Conservation (phyloP, 2,797 vertebrate genomes). For the Novumbra hubbsi region DNA sequence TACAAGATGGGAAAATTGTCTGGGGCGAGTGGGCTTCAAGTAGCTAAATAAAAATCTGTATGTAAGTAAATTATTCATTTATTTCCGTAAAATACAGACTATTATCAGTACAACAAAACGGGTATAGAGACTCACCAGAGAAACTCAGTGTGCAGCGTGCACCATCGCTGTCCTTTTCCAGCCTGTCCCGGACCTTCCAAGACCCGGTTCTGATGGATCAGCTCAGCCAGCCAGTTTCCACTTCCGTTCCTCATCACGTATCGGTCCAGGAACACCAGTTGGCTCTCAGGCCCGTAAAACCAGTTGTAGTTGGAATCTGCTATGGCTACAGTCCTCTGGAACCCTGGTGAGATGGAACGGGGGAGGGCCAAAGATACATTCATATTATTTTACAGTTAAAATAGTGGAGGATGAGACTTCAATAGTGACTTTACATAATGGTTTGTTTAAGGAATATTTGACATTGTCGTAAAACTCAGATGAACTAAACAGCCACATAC, state of each 20-base stretch:
- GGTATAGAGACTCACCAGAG: slow-evolving; percentile 82
- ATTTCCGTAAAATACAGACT: neutral
- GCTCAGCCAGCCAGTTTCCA: slow-evolving; percentile 94
- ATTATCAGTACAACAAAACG: neutral
- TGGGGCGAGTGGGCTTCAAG: no score
- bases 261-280: slow-evolving; percentile 94
- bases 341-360: slow-evolving; percentile 72
- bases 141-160: slow-evolving; percentile 97
- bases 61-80: neutral
- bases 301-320: slow-evolving; percentile 99
- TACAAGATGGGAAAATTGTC: no score
- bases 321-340: slow-evolving; percentile 93
- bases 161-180: slow-evolving; percentile 96
- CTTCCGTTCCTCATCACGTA: slow-evolving; percentile 96
- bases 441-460: neutral
- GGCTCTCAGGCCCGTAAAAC: slow-evolving; percentile 99
- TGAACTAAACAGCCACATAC: slow-evolving; percentile 3
- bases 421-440: neutral
- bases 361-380: neutral
- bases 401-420: slow-evolving; percentile 20
- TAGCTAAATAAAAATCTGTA: neutral
- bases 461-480: slow-evolving; percentile 9
- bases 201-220: slow-evolving; percentile 87
- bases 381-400: slow-evolving; percentile 13
- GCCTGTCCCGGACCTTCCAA: slow-evolving; percentile 88